Evolutionary conservation across 1,140 invertebrate species (phyloP).

Genomic region (Hylaeus anthracinus): DNA sequence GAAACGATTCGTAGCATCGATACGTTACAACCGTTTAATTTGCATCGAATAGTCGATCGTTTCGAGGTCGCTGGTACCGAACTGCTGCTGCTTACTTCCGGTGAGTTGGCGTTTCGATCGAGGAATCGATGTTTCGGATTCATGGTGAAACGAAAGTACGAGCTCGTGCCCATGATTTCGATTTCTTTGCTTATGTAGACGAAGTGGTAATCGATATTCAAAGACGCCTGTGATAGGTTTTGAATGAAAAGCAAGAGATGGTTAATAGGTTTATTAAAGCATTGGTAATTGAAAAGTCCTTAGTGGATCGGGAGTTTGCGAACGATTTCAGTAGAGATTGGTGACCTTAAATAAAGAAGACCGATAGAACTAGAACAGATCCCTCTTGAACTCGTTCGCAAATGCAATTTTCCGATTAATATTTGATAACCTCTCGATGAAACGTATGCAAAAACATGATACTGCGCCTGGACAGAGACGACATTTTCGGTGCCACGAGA

Average conservation of each 20-base stretch:
- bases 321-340: too few relatives aligned
- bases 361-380: background rate
- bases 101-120: background rate
- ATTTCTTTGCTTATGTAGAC: constrained; percentile 12
- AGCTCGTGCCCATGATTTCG: constrained; percentile 1
- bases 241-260: too few relatives aligned
- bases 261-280: too few relatives aligned
- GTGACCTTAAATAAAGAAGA: background rate
- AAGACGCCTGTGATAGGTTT: background rate
- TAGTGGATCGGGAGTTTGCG: too few relatives aligned
- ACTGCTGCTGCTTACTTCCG: background rate
- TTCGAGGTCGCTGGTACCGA: background rate
- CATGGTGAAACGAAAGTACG: constrained; percentile 19
- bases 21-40: background rate
- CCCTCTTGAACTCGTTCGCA: background rate
- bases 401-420: background rate
- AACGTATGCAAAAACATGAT: background rate
- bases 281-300: too few relatives aligned
- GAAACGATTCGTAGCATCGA: background rate
- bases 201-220: constrained; percentile 21
- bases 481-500: background rate
- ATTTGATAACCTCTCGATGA: constrained; percentile 16
- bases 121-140: background rate
- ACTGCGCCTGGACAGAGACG: background rate
- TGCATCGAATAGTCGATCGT: background rate